phyloP scores from a whole-genome alignment of 1,140 invertebrate species.

The Brachionus paranguensis region DNA sequence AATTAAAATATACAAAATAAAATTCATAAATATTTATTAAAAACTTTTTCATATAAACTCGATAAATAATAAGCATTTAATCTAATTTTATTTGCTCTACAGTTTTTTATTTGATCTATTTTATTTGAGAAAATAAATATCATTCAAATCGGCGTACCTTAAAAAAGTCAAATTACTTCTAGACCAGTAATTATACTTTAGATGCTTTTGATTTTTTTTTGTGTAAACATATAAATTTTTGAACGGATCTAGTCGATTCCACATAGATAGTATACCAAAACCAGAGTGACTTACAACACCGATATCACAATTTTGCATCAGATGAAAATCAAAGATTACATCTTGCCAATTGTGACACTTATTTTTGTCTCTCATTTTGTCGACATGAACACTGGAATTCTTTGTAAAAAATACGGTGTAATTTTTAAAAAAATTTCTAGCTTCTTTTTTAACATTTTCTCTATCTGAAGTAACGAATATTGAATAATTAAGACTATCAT shows the following conservation, averaged over 20 bases:
- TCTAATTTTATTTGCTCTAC: not conserved
- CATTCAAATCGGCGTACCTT: not conserved
- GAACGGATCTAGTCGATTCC: not conserved
- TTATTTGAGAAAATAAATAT: slow-evolving; percentile 9
- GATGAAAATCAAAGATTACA: slow-evolving; percentile 19
- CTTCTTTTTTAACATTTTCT: not conserved
- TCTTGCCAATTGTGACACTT: not conserved
- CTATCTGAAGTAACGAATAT: not conserved
- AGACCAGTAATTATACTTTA: not conserved
- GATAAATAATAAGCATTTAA: not conserved
- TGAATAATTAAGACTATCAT: not conserved
- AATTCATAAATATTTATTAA: not conserved
- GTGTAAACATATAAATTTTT: slow-evolving; percentile 28
- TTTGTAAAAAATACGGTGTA: not conserved
- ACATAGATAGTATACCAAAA: slow-evolving; percentile 10
- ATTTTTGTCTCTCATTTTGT: not conserved
- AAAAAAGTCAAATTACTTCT: slow-evolving; percentile 19
- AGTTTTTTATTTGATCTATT: not conserved
- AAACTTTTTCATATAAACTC: not conserved
- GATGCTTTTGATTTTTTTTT: not conserved
- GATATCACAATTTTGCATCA: slow-evolving; percentile 26
- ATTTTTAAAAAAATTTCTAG: not conserved
- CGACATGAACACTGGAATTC: not conserved
- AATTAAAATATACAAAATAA: not conserved
- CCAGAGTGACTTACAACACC: slow-evolving; percentile 13